phyloP scores from a whole-genome alignment of 2,888 invertebrate genomes.

The Caenorhabditis sp. region DNA sequence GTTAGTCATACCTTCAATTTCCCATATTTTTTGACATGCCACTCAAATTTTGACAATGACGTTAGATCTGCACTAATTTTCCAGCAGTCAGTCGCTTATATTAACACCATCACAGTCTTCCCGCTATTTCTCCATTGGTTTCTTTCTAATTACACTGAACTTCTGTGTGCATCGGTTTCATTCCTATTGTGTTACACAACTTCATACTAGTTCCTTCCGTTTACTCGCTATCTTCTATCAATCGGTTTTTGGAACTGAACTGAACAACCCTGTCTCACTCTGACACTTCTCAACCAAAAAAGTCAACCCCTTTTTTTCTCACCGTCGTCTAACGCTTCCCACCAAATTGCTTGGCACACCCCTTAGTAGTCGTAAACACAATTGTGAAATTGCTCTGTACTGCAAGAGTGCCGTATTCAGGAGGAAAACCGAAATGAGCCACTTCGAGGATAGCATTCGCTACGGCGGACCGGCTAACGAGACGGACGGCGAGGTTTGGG shows the following conservation, averaged over 20 bases:
- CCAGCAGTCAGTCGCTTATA: conserved; percentile 37
- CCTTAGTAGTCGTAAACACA: conserved; percentile 55
- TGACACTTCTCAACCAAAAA: conserved; percentile 22
- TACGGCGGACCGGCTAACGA: conserved; percentile 76
- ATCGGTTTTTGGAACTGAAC: conserved; percentile 31
- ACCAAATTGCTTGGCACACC: conserved; percentile 61
- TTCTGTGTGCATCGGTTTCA: conserved; percentile 31
- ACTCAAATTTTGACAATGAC: conserved; percentile 20
- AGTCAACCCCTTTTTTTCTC: conserved; percentile 24
- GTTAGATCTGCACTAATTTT: conserved; percentile 49
- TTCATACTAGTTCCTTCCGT: conserved; percentile 37
- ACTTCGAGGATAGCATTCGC: conserved; percentile 70
- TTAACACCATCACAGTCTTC: conserved; percentile 24
- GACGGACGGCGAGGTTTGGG: conserved; percentile 66
- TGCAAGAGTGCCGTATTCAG: conserved; percentile 24
- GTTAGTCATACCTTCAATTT: conserved; percentile 13
- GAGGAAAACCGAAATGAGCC: conserved; percentile 40
- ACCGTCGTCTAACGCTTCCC: conserved; percentile 61
- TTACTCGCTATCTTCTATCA: conserved; percentile 47
- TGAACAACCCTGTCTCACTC: conserved; percentile 16
- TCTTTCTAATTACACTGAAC: conserved; percentile 9
- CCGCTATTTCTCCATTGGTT: neutral
- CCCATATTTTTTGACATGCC: conserved; percentile 4
- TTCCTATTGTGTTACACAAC: conserved; percentile 29
- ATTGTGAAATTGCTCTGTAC: conserved; percentile 17